Base-by-base conservation (phyloP, 2,888 invertebrate species). In the Salticus scenicus region DNA sequence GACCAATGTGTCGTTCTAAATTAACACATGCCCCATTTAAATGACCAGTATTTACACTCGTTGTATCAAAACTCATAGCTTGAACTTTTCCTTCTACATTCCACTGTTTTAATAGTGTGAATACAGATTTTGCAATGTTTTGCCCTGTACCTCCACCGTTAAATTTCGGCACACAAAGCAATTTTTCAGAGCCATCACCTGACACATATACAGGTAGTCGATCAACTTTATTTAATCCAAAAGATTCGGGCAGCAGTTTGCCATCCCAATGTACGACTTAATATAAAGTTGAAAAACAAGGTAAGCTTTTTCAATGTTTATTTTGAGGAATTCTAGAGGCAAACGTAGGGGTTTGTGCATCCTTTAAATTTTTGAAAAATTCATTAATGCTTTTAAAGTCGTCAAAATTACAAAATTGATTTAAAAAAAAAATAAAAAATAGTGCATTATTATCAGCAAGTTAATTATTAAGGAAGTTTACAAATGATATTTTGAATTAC, bases 201-300 rank as follows among this genome's bases (percentile, higher is more conserved):
- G 64, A 64, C 17, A 64, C 28, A 64, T 12, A 1, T 24, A 64
- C 64, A 64, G 64, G 28, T 8, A 64, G 28, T 28, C 28, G 1
- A 27, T 64, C 64, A 2, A 64, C 64, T 28, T 12, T 64, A 2
- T 8, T 4, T n/a, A n/a, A n/a, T 64, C 64, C 28, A 10, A 64
- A 64, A 64, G 20, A 20, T 24, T 64, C 64, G 14, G 1, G 64
- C 28, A 64, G 8, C 1, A 2, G 64, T 64, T 64, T 64, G 64
- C 64, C 64, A 64, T 64, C 64, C 64, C 64, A 64, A 24, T 64
- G 64, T 14, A 64, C 20, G 24, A 64, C 64, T n/a, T n/a, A n/a
- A n/a, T n/a, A n/a, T n/a, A n/a, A n/a, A n/a, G n/a, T n/a, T n/a
- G n/a, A n/a, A n/a, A n/a, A n/a, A n/a, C n/a, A n/a, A n/a, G n/a